Conservation (phyloP, 2,797 vertebrate genomes). For the Xenops minutus region DNA sequence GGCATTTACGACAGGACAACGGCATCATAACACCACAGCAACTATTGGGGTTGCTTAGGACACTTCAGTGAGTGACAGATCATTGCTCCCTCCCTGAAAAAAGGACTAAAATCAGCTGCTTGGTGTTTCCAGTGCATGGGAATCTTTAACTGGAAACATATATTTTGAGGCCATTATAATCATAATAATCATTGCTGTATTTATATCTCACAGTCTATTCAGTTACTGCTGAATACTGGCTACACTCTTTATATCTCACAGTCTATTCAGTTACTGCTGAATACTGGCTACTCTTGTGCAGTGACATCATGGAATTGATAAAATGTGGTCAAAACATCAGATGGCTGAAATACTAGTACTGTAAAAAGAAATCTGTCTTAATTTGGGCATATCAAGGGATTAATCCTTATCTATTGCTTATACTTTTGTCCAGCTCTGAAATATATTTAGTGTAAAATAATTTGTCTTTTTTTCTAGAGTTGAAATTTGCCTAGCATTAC, state of each 20-base stretch:
- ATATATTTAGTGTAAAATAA: background rate
- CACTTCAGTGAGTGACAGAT: background rate
- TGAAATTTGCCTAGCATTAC: background rate
- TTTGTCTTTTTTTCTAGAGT: accelerated
- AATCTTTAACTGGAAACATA: background rate
- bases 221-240: background rate
- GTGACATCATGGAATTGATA: background rate
- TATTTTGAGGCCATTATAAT: background rate
- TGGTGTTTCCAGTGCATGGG: background rate
- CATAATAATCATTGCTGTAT: background rate
- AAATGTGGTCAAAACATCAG: background rate
- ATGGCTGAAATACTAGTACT: background rate
- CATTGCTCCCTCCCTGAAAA: accelerated
- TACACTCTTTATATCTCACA: background rate
- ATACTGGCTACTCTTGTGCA: background rate
- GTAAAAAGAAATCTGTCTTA: background rate
- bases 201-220: background rate
- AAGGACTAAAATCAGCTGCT: background rate
- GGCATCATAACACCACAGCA: background rate
- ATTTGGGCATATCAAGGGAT: background rate
- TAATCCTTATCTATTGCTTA: background rate
- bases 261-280: background rate
- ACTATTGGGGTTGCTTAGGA: background rate
- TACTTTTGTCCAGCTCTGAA: background rate
- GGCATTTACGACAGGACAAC: background rate